These are phyloP conservation scores for Malurus alboscapulatus DNA, from an alignment of 2,113 vertebrate species.

Conservation along the genomic window DNA sequence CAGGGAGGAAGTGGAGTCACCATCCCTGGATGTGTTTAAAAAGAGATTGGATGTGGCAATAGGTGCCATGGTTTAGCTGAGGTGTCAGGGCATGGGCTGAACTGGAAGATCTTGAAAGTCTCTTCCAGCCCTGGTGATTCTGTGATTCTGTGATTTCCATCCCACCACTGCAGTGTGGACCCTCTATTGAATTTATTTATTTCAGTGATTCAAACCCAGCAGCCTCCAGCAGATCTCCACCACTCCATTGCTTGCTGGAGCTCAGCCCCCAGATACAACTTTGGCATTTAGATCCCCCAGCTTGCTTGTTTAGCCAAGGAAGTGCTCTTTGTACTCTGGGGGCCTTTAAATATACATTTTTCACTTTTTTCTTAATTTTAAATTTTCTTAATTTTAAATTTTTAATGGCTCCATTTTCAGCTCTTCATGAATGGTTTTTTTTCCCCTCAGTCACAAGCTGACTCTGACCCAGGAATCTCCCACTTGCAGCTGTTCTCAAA, in stretches of 20 bases:
- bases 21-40: no score
- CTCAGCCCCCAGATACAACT: neutral
- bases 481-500: neutral
- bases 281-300: neutral
- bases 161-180: neutral
- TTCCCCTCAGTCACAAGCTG: neutral
- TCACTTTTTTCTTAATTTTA: accelerated
- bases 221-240: neutral
- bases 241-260: neutral
- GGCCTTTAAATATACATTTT: neutral
- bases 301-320: neutral
- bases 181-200: neutral
- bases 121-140: no score
- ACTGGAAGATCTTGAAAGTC: no score
- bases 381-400: neutral
- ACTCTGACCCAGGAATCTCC: neutral
- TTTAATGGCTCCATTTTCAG: neutral
- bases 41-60: no score
- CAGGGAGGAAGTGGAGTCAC: no score
- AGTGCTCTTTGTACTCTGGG: neutral
- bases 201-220: neutral
- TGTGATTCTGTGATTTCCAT: neutral
- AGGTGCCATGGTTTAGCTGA: no score
- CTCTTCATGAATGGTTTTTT: neutral
- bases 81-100: no score